Base-by-base conservation (phyloP, 1,140 invertebrate genomes). In the Antheraea pernyi region DNA sequence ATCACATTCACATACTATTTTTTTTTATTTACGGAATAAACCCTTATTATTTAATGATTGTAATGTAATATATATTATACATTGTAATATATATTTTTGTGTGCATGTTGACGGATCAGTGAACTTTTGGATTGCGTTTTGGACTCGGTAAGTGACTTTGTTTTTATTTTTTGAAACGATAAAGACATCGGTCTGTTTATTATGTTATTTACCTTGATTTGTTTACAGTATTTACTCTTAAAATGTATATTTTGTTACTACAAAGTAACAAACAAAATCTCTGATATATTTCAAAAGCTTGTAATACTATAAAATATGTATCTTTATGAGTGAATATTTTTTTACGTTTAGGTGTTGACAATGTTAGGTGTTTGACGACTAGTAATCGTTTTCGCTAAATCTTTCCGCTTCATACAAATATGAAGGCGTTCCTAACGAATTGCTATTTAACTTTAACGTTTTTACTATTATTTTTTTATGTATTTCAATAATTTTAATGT, bases 41-140 rank as follows among this genome's bases (percentile, higher is more conserved):
- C 7, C 10, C 46, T 16, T 53, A 53, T 53, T 16, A 16, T 53
- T 53, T 71, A 65, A 16, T 53, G 9, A 53, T 53, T 53, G 65
- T 69, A 65, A 73, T 67, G 8, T 42, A 65, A 65, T n/a, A 42
- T 36, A 68, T 78, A 73, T 75, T 79, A 68, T 71, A 73, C 69
- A 72, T 76, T 75, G 73, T 70, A 61, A 61, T 59, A 75, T 75
- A 61, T 59, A 74, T 75, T 78, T 79, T 81, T 80, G 76, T 85
- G 80, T 87, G 81, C 81, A 77, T 83, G 79, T 67, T 80, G 79
- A 81, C 77, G 80, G 80, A 85, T 83, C 78, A 80, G 82, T 83
- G 80, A 80, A 79, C 76, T 75, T 80, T 91, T 91, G 88, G 87
- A 89, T 91, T 91, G 86, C 87, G 81, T 82, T 89, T 91, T 88